Evolutionary conservation across 2,113 vertebrate species (phyloP).

Genomic region (Hydrolagus affinis): DNA sequence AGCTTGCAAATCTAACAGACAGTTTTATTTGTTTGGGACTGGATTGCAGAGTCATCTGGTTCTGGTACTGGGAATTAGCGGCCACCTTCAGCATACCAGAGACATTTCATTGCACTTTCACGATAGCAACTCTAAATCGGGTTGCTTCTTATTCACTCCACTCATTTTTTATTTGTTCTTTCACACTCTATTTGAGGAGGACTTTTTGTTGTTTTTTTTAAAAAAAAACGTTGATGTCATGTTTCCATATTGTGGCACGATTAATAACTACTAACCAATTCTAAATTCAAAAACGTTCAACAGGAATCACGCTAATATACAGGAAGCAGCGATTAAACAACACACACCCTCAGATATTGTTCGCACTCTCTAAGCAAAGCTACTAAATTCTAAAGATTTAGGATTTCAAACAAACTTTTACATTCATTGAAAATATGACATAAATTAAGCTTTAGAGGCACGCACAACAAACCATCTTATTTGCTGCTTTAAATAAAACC

Average conservation of each 20-base stretch:
- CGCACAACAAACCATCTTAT: too few species aligned
- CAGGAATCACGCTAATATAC: too few species aligned
- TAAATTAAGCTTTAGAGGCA: too few species aligned
- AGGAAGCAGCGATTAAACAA: too few species aligned
- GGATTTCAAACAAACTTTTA: too few species aligned
- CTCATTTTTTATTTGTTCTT: background rate
- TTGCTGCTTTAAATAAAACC: background rate
- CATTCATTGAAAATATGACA: too few species aligned
- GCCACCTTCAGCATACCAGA: slow-evolving; percentile 18
- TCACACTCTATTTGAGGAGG: background rate
- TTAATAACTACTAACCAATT: background rate
- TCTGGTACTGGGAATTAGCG: slow-evolving; percentile 18
- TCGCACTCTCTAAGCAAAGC: too few species aligned
- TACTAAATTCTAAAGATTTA: too few species aligned
- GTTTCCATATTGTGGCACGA: background rate
- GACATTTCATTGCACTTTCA: slow-evolving; percentile 8
- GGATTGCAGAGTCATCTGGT: background rate
- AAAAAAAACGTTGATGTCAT: background rate
- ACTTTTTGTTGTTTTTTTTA: background rate
- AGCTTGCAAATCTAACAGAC: background rate
- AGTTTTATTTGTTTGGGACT: background rate
- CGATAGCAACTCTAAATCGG: background rate
- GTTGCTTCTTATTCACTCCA: background rate
- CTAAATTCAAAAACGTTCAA: too few species aligned
- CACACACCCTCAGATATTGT: too few species aligned